Evolutionary conservation across 2,797 vertebrate species (phyloP).

Genomic region (Oreochromis mossambicus): DNA sequence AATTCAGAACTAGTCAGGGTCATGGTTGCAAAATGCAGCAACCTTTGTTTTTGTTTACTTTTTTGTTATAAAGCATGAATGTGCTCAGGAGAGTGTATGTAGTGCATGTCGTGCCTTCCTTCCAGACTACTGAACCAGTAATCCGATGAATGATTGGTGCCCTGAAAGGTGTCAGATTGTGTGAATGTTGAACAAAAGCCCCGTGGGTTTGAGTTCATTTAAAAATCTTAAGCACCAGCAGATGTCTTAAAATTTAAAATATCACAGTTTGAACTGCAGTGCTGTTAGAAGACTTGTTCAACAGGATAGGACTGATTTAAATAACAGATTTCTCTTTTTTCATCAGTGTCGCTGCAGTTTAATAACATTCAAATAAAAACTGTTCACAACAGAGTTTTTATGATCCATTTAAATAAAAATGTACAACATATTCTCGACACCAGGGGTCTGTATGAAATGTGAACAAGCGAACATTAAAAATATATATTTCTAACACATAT

Average conservation of each 20-base stretch:
- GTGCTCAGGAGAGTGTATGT: background rate
- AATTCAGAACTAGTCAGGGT: background rate
- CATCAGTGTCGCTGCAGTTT: conserved; percentile 8
- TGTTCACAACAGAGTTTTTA: conserved; percentile 18
- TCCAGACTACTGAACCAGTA: background rate
- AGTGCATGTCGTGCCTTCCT: background rate
- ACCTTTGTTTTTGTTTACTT: background rate
- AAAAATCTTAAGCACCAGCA: background rate
- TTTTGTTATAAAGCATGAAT: background rate
- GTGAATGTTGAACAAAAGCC: background rate
- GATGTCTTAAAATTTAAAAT: conserved; percentile 1
- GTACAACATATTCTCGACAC: conserved; percentile 46
- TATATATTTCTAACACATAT: conserved; percentile 9
- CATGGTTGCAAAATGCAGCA: background rate
- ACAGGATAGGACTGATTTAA: background rate
- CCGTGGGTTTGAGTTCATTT: background rate
- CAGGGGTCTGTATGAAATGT: conserved; percentile 45
- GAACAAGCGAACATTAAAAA: conserved; percentile 26
- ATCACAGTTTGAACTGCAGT: background rate
- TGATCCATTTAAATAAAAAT: conserved; percentile 46
- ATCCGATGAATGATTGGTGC: background rate
- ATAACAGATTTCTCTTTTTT: background rate
- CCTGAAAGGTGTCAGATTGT: background rate
- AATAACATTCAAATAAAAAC: conserved; percentile 22
- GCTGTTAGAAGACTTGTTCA: background rate